Evolutionary conservation across 1,140 invertebrate species (phyloP).

Genomic region (Drosophila guanche): DNA sequence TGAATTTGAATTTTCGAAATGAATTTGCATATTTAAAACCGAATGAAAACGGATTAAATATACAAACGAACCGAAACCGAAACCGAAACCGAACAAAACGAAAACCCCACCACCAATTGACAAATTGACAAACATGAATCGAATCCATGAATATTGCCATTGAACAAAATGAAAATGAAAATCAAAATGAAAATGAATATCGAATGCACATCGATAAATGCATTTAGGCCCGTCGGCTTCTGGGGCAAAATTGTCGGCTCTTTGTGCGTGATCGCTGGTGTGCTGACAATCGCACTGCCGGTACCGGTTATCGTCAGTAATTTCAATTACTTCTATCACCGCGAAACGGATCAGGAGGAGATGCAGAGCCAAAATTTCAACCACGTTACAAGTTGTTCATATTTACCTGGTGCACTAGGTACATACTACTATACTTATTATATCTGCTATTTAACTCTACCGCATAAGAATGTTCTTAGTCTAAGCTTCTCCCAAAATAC

Average conservation of each 20-base stretch:
- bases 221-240: conserved; percentile 96
- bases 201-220: conserved; percentile 49
- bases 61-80: conserved; percentile 52
- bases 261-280: conserved; percentile 99
- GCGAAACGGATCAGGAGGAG: conserved; percentile 99
- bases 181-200: conserved; percentile 16
- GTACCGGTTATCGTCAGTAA: conserved; percentile 99
- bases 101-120: conserved; percentile 39
- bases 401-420: conserved; percentile 95
- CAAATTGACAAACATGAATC: conserved; percentile 64
- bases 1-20: conserved; percentile 62
- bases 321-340: conserved; percentile 99
- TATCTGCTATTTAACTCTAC: conserved; percentile 19
- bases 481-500: conserved; percentile 4
- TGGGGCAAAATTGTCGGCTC: conserved; percentile 99
- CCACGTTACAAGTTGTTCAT: conserved; percentile 97
- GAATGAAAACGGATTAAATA: conserved; percentile 58
- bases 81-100: conserved; percentile 12
- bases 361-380: conserved; percentile 99
- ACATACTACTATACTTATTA: conserved; percentile 80
- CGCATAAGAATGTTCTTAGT: background rate
- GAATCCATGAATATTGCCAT: conserved; percentile 67
- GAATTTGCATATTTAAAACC: conserved; percentile 76
- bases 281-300: conserved; percentile 98
- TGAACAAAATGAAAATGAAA: conserved; percentile 31